phyloP scores from a whole-genome alignment of 2,113 vertebrate genomes.

The Cyprinus carpio region DNA sequence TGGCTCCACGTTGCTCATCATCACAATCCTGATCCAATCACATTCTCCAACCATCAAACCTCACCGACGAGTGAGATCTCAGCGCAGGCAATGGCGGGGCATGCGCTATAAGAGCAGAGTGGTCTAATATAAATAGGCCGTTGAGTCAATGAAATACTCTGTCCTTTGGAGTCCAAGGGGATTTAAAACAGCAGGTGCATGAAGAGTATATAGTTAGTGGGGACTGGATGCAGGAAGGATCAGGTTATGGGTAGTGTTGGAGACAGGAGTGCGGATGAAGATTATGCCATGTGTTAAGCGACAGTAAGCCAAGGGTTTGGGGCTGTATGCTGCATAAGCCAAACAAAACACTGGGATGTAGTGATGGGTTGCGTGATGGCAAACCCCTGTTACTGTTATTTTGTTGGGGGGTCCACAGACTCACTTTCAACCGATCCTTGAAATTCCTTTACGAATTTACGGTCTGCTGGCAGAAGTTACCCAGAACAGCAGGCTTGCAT shows the following conservation, averaged over 20 bases:
- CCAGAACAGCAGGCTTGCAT: background rate
- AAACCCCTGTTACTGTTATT: background rate
- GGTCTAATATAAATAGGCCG: constrained; percentile 42
- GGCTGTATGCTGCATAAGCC: constrained; percentile 73
- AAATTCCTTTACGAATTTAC: constrained; percentile 8
- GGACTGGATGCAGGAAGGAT: constrained; percentile 57
- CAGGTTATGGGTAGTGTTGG: constrained; percentile 56
- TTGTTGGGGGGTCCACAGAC: background rate
- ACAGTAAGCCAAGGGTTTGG: constrained; percentile 68
- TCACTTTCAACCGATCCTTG: constrained; percentile 51
- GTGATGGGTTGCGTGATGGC: background rate
- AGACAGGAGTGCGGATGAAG: constrained; percentile 46
- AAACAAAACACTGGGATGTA: constrained; percentile 55
- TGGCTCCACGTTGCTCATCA: constrained; percentile 63
- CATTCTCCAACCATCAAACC: constrained; percentile 62
- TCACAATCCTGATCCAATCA: constrained; percentile 60
- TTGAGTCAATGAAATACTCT: constrained; percentile 61
- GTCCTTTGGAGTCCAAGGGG: constrained; percentile 49
- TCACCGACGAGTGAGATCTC: constrained; percentile 38
- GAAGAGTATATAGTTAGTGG: constrained; percentile 60
- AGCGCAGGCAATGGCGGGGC: constrained; percentile 51
- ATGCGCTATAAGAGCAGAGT: constrained; percentile 42
- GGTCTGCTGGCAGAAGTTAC: constrained; percentile 31
- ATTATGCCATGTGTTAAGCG: constrained; percentile 64
- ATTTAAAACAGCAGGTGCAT: constrained; percentile 60